A percentile compares a stretch with the other conserved stretches of the same genome.
These are phyloP conservation scores for Atrichornis clamosus DNA, from an alignment of 2,113 vertebrate genomes.

Conservation along the genomic window DNA sequence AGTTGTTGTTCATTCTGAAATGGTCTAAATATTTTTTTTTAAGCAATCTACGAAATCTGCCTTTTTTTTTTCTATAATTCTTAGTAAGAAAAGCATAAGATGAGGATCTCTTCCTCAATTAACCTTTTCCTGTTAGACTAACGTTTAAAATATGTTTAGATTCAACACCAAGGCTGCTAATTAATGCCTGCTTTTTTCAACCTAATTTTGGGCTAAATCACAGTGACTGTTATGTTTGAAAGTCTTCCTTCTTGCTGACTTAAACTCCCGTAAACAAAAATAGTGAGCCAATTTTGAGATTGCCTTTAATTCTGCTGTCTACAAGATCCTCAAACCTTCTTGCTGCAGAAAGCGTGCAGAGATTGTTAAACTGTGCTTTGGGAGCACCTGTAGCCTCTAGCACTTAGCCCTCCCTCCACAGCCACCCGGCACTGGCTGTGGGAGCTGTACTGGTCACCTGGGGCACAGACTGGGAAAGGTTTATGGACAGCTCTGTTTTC, in stretches of 20 bases:
- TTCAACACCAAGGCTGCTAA: not conserved
- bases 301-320: not conserved
- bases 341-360: not conserved
- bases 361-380: not conserved
- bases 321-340: not conserved
- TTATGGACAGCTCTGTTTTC: not conserved
- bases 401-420: rapidly evolving
- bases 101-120: not conserved
- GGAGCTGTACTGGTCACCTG: not conserved
- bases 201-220: not conserved
- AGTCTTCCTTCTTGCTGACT: not conserved
- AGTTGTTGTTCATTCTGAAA: not conserved
- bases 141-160: not conserved
- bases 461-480: not conserved
- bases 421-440: not conserved
- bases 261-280: not conserved
- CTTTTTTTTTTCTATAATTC: not conserved
- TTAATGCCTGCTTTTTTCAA: not conserved
- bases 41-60: not conserved
- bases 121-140: not conserved
- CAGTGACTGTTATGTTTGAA: not conserved
- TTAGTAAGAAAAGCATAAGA: not conserved
- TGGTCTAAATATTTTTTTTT: not conserved
- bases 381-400: not conserved
- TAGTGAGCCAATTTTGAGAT: not conserved